Evolutionary conservation across 2,113 vertebrate genomes (phyloP).

Genomic region (Nannospalax galili): DNA sequence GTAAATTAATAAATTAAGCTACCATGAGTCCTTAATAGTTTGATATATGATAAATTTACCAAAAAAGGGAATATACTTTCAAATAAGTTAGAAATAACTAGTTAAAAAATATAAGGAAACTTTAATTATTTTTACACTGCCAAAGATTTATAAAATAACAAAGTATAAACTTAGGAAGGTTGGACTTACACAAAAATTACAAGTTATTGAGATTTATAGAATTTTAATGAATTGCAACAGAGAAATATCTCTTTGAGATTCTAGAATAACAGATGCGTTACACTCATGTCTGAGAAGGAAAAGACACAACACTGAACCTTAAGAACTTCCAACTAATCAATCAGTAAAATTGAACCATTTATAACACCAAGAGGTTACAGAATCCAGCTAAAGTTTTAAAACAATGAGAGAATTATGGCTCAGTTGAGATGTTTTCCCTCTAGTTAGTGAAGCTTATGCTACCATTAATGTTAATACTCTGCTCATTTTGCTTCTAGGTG

Average conservation of each 20-base stretch:
- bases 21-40: not conserved
- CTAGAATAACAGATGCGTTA: not conserved
- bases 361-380: not conserved
- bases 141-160: constrained; percentile 26
- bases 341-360: not conserved
- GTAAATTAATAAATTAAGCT: not conserved
- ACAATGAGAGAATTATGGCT: not conserved
- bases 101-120: constrained; percentile 5
- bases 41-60: not conserved
- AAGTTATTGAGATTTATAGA: not conserved
- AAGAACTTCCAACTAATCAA: not conserved
- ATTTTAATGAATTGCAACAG: not conserved
- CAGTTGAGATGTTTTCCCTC: not conserved
- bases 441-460: not conserved
- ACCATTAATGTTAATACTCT: not conserved
- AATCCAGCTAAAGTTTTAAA: not conserved
- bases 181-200: not conserved
- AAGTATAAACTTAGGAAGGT: not conserved
- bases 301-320: not conserved
- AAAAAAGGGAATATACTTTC: not conserved
- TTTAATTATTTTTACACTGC: not conserved
- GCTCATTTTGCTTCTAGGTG: constrained; percentile 58
- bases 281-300: not conserved
- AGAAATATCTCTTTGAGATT: not conserved
- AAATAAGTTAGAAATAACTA: constrained; percentile 2